Conservation (phyloP, 2,797 vertebrate species). For the Gallinago solitaria region DNA sequence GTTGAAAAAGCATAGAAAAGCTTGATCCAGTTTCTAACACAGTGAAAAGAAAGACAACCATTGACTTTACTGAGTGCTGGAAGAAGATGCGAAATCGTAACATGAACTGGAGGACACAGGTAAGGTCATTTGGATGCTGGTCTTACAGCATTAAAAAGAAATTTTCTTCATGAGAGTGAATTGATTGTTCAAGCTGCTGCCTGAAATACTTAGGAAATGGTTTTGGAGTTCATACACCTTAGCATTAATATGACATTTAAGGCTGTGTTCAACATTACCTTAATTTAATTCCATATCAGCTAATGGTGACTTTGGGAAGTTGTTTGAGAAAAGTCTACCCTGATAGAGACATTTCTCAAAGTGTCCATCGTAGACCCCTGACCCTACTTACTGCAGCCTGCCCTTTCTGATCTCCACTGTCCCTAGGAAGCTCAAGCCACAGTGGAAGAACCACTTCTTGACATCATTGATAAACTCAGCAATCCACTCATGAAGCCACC, state of each 20-base stretch:
- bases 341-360: neutral
- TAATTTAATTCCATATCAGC: neutral
- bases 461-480: neutral
- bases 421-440: neutral
- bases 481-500: neutral
- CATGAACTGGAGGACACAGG: rapidly evolving
- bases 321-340: neutral
- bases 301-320: neutral
- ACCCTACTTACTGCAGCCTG: neutral
- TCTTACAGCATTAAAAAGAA: neutral
- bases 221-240: neutral
- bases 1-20: neutral
- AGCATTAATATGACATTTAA: neutral
- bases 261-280: neutral
- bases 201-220: neutral
- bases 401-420: neutral
- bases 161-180: neutral
- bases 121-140: neutral
- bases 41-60: neutral
- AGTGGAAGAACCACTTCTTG: neutral
- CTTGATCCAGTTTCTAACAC: neutral
- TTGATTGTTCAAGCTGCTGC: neutral
- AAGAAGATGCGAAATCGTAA: neutral
- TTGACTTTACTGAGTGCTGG: neutral
- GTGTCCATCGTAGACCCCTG: neutral